Base-by-base conservation (phyloP, 1,140 invertebrate genomes). In the Phocides pigmalion region DNA sequence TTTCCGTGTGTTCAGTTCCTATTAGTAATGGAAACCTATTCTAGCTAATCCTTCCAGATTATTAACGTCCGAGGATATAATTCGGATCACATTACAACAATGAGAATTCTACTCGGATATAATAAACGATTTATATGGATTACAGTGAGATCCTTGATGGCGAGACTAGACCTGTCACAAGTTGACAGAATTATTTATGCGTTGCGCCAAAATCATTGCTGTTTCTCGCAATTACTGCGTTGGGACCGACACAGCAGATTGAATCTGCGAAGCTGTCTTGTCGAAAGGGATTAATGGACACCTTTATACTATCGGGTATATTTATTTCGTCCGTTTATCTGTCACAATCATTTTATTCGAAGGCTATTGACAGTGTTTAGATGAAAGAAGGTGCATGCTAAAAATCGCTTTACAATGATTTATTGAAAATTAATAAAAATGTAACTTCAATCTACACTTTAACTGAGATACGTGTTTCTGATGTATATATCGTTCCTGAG, bases 161-260 rank as follows among this genome's bases (percentile, higher is more conserved):
- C 2, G 8, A 46, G 42, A 46, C 5, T 44, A 19, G 1, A 2
- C 17, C 9, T 46, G 17, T 46, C 16, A 46, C 12, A 19, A n/a
- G 8, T 9, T 12, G n/a, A 46, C 17, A 20, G 42, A 46, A 46
- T 46, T 46, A 46, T 46, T 46, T 46, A 46, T 46, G 42, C 11
- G 19, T 12, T 20, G 42, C 42, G 42, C 16, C 35, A 39, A 46
- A 20, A 46, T 46, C 16, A 20, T 20, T 46, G 16, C 9, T 20
- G 42, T 20, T 46, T 12, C 17, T 46, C 11, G 42, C 17, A 20
- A 46, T 46, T 46, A 46, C 42, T 20, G 42, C 19, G 6, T 39
- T 9, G 35, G 4, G 32, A 12, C 35, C 12, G 35, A 39, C 14
- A n/a, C n/a, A 14, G 12, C 35, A 5, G 12, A 14, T 39, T 39